A percentile compares a stretch with the other conserved stretches of the same genome.
Conservation (phyloP, 2,797 vertebrate genomes). For the Girardinus metallicus region DNA sequence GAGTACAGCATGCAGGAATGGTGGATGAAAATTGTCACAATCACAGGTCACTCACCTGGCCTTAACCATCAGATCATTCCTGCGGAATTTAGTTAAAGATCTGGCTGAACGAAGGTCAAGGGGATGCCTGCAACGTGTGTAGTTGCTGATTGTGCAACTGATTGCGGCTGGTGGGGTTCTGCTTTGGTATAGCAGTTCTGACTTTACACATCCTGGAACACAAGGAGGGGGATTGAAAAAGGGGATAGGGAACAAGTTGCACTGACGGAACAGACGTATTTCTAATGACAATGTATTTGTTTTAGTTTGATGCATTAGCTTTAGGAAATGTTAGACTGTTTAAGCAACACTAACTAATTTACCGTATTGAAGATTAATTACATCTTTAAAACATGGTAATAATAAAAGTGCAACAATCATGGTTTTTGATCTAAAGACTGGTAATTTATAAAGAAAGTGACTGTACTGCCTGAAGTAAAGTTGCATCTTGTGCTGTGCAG, state of each 20-base stretch:
- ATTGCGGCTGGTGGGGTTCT: not conserved
- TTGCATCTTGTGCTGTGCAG: slow-evolving; percentile 32
- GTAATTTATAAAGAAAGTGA: not conserved
- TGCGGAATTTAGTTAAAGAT: not conserved
- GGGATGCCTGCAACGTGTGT: not conserved
- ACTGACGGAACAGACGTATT: not conserved
- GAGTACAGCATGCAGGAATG: slow-evolving; percentile 2
- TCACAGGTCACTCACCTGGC: not conserved
- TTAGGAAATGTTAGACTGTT: too few species aligned
- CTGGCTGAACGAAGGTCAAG: not conserved
- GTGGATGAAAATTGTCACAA: slow-evolving; percentile 3
- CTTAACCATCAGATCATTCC: not conserved
- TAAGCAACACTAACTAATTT: not conserved
- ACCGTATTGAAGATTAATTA: not conserved
- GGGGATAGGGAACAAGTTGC: not conserved
- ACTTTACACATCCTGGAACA: not conserved
- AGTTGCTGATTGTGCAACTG: not conserved
- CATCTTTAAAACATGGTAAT: not conserved
- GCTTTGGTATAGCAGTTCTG: not conserved
- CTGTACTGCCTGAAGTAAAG: slow-evolving; percentile 7
- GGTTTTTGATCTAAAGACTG: not conserved
- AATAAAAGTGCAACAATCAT: not conserved
- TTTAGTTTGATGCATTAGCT: too few species aligned
- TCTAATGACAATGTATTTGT: not conserved
- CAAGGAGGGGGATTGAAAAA: not conserved